Evolutionary conservation across 2,797 vertebrate genomes (phyloP).

Genomic region (Mycteria americana): DNA sequence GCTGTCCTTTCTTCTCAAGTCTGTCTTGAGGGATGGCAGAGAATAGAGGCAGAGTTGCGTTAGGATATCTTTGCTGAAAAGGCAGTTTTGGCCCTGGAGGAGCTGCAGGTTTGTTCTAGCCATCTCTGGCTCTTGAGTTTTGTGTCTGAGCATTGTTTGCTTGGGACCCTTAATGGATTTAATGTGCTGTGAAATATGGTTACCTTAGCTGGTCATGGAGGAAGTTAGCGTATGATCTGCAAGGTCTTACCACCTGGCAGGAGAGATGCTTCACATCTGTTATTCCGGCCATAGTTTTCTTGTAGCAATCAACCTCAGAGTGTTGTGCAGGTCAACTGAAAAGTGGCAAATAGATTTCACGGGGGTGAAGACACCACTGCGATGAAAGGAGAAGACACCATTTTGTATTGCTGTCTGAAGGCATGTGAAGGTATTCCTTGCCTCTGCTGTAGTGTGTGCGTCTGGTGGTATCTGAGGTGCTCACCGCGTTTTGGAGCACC

Average conservation of each 20-base stretch:
- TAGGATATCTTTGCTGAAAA: neutral
- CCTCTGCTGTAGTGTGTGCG: rapidly evolving
- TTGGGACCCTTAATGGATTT: neutral
- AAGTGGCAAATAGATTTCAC: neutral
- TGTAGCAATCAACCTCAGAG: neutral
- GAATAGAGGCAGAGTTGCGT: neutral
- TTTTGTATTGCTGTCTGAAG: neutral
- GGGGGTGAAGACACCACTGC: neutral
- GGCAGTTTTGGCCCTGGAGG: neutral
- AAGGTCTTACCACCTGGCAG: neutral
- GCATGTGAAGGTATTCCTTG: neutral
- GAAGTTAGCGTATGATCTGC: neutral
- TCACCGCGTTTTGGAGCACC: neutral
- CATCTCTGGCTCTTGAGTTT: neutral
- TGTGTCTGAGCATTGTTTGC: neutral
- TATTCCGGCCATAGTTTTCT: neutral
- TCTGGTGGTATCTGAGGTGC: neutral
- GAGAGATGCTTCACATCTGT: neutral
- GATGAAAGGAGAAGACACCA: neutral
- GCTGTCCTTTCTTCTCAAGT: neutral
- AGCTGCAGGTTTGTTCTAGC: neutral
- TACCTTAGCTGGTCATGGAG: neutral
- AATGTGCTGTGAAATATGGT: neutral
- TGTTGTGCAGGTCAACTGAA: neutral
- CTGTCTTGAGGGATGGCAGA: neutral